phyloP scores from a whole-genome alignment of 2,888 invertebrate species.

The Aproaerema taeniolella region DNA sequence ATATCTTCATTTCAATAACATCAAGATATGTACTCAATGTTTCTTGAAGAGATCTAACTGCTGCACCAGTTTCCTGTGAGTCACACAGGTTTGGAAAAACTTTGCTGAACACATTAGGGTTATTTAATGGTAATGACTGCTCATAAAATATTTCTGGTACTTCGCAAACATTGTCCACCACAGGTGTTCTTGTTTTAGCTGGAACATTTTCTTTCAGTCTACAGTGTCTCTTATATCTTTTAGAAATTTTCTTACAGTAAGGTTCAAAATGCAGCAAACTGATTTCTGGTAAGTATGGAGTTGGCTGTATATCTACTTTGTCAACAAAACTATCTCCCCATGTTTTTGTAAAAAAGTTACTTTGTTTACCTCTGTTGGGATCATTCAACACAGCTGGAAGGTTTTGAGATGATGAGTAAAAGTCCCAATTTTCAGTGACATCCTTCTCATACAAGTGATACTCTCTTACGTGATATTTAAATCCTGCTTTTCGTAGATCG shows the following conservation, averaged over 20 bases:
- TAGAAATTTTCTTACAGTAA: slow-evolving; percentile 88
- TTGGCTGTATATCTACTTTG: slow-evolving; percentile 84
- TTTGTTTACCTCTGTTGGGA: slow-evolving; percentile 93
- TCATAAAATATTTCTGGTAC: slow-evolving; percentile 93
- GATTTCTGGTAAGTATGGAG: slow-evolving; percentile 90
- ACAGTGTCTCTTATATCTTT: slow-evolving; percentile 80
- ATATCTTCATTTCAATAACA: slow-evolving; percentile 95
- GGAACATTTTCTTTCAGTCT: slow-evolving; percentile 68
- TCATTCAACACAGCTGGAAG: slow-evolving; percentile 97
- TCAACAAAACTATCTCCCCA: slow-evolving; percentile 98
- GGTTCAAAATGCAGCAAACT: slow-evolving; percentile 89
- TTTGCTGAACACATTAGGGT: slow-evolving; percentile 87
- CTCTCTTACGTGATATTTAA: slow-evolving; percentile 89
- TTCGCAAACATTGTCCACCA: slow-evolving; percentile 74
- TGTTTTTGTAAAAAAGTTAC: slow-evolving; percentile 96
- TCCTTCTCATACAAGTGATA: slow-evolving; percentile 70
- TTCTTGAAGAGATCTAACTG: slow-evolving; percentile 87
- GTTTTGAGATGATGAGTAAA: slow-evolving; percentile 95
- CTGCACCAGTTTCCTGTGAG: slow-evolving; percentile 77
- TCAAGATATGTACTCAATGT: slow-evolving; percentile 96
- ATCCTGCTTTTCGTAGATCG: slow-evolving; percentile 92
- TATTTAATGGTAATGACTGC: slow-evolving; percentile 86
- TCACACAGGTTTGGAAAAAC: slow-evolving; percentile 86
- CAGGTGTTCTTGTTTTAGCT: slow-evolving; percentile 62
- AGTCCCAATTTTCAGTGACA: slow-evolving; percentile 83